Percentiles rank a stretch among this genome's conserved stretches.
Evolutionary conservation across 2,797 vertebrate genomes (phyloP).

Genomic region (Rhadinocentrus ornatus): DNA sequence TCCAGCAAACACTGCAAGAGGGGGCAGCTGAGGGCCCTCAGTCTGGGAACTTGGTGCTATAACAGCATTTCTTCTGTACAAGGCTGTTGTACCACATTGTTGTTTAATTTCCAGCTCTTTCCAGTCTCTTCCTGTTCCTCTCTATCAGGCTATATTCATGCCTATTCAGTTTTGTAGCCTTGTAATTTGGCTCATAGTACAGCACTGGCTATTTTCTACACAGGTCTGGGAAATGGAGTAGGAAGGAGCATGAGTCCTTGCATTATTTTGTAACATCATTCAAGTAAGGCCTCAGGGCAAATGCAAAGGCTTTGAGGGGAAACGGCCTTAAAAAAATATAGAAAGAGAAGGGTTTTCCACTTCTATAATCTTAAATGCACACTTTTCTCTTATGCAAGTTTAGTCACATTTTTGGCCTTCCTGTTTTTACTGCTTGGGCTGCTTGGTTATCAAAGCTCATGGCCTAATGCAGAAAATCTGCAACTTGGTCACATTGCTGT

Average conservation of each 20-base stretch:
- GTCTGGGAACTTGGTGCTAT: slow-evolving; percentile 34
- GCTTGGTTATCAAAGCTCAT: neutral
- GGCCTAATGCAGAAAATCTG: neutral
- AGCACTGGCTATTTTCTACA: slow-evolving; percentile 65
- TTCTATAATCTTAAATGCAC: slow-evolving; percentile 8
- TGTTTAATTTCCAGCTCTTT: slow-evolving; percentile 20
- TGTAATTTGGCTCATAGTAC: slow-evolving; percentile 46
- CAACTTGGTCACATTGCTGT: neutral
- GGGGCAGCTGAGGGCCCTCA: slow-evolving; percentile 33
- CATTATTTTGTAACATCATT: slow-evolving; percentile 62
- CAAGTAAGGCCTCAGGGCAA: slow-evolving; percentile 26
- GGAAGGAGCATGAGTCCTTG: slow-evolving; percentile 55
- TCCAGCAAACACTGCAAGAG: slow-evolving; percentile 34
- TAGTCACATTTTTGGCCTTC: neutral
- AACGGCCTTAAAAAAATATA: neutral
- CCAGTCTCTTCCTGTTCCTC: slow-evolving; percentile 31
- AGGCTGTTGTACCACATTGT: slow-evolving; percentile 22
- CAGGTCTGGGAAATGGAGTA: slow-evolving; percentile 56
- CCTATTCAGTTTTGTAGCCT: slow-evolving; percentile 33
- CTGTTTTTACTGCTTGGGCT: neutral
- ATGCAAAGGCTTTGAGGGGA: slow-evolving; percentile 20
- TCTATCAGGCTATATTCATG: slow-evolving; percentile 27
- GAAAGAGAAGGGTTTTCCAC: neutral
- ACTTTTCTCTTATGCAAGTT: too few species aligned
- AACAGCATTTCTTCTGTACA: slow-evolving; percentile 38